Evolutionary conservation across 2,888 invertebrate species (phyloP).

Genomic region (Aphidius colemani): DNA sequence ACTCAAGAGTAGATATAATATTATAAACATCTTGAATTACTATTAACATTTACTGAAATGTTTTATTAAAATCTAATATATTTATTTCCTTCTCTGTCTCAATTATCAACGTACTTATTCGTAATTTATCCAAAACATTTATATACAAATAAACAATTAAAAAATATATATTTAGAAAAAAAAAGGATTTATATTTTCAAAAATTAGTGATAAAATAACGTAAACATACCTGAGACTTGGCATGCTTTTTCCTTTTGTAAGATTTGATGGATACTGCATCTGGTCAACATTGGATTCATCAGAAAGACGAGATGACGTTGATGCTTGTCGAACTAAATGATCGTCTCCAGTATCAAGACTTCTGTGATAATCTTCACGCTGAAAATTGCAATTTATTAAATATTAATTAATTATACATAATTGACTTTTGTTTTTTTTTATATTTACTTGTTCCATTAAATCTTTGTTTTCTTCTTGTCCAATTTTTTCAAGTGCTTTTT

Average conservation of each 20-base stretch:
- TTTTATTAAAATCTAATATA: no score
- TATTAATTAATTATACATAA: background rate
- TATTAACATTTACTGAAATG: no score
- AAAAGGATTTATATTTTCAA: background rate
- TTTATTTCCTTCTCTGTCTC: no score
- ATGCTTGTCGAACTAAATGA: constrained; percentile 73
- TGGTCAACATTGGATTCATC: constrained; percentile 63
- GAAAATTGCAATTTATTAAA: constrained; percentile 5
- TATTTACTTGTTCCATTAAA: constrained; percentile 63
- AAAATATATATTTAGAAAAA: constrained; percentile 20
- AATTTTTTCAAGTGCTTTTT: constrained; percentile 88
- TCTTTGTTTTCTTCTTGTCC: constrained; percentile 75
- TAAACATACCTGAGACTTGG: constrained; percentile 83
- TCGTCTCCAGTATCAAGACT: constrained; percentile 82
- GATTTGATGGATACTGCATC: constrained; percentile 67
- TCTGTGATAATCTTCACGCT: constrained; percentile 75
- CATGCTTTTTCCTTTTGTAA: constrained; percentile 95
- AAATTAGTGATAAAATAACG: background rate
- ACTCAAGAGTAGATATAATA: no score
- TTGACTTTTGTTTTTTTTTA: background rate
- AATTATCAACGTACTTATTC: no score
- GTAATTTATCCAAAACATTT: constrained; percentile 3
- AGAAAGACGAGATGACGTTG: constrained; percentile 69
- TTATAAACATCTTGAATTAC: no score
- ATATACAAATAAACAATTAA: constrained; percentile 14